Base-by-base conservation (phyloP, 2,113 vertebrate species). In the Chunga burmeisteri region DNA sequence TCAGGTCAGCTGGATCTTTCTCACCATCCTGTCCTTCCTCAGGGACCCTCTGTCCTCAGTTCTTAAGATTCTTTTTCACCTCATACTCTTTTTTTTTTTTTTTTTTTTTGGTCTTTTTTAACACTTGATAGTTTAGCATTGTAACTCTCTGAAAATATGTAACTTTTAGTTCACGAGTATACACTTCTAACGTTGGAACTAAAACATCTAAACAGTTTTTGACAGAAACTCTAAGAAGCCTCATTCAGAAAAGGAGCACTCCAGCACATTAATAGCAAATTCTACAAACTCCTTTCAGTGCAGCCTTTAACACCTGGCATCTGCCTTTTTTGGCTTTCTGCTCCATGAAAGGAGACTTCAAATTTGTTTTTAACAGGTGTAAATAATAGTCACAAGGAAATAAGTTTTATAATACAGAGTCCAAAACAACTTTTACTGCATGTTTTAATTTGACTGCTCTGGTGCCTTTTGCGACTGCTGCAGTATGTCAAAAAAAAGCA, bases 401-500 rank as follows among this genome's bases (percentile, higher is more conserved):
- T 56, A 85, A 83, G 71, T 34, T 86, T 93, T 95, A 46, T 90
- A 85, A 92, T 52, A 93, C 90, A 90, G 93, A 98, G 97, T 98
- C 97, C 98, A 97, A 97, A 97, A 88, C 85, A 86, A 96, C 91
- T 95, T 97, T 97, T 96, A 97, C 93, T 98, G 97, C 90, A 66
- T 95, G 94, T 96, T 96, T 97, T 98, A 97, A 98, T 83, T 90
- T 97, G 95, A 95, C 78, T 97, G 97, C 71, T 96, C 97, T 97
- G 97, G 97, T 98, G 97, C 86, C 91, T 98, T 98, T 96, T 96
- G 96, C 78, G 88, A 95, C 66, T 97, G 97, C 94, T 97, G 97
- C 96, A 86, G 95, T 97, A 86, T 97, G 94, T 97, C 97, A 98
- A 96, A 97, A 96, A 96, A 97, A 97, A 96, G 97, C 95, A 98